Percentiles rank a stretch among this genome's conserved stretches.
phyloP scores from a whole-genome alignment of 2,113 vertebrate species.

The Etheostoma spectabile region DNA sequence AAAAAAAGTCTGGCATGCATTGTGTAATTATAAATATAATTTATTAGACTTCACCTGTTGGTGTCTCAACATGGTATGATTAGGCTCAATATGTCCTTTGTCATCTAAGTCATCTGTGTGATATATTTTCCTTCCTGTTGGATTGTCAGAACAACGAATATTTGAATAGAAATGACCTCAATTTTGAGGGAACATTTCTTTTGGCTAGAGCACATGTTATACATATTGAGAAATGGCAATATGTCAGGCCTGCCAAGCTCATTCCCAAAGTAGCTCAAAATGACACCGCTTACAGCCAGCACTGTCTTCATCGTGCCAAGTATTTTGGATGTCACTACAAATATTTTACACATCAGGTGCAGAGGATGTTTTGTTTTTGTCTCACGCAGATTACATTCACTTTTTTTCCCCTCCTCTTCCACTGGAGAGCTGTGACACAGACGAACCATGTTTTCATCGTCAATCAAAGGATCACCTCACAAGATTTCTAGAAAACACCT shows the following conservation, averaged over 20 bases:
- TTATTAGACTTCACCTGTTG: background rate
- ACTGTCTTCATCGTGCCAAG: slow-evolving; percentile 30
- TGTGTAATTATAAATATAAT: background rate
- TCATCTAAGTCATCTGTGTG: slow-evolving; percentile 35
- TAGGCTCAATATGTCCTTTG: slow-evolving; percentile 24
- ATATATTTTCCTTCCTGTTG: slow-evolving; percentile 25
- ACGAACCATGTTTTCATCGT: slow-evolving; percentile 54
- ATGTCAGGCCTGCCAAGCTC: slow-evolving; percentile 59
- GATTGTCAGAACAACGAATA: slow-evolving; percentile 53
- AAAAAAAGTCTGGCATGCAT: background rate
- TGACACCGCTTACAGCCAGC: slow-evolving; percentile 58
- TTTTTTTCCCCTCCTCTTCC: background rate
- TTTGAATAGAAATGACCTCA: slow-evolving; percentile 67
- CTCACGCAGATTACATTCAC: slow-evolving; percentile 44
- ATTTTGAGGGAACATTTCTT: slow-evolving; percentile 65
- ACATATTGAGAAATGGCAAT: slow-evolving; percentile 60
- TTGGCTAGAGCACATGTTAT: slow-evolving; percentile 44
- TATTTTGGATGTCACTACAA: slow-evolving; percentile 61
- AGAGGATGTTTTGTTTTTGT: slow-evolving; percentile 52
- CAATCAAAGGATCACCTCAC: slow-evolving; percentile 49
- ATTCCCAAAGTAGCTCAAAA: slow-evolving; percentile 60
- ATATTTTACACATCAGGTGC: slow-evolving; percentile 58
- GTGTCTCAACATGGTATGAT: slow-evolving; percentile 21
- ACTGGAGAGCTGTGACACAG: slow-evolving; percentile 14
- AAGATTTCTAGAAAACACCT: slow-evolving; percentile 38